Conservation (phyloP, 2,888 invertebrate genomes). For the Phymatocera aterrima region DNA sequence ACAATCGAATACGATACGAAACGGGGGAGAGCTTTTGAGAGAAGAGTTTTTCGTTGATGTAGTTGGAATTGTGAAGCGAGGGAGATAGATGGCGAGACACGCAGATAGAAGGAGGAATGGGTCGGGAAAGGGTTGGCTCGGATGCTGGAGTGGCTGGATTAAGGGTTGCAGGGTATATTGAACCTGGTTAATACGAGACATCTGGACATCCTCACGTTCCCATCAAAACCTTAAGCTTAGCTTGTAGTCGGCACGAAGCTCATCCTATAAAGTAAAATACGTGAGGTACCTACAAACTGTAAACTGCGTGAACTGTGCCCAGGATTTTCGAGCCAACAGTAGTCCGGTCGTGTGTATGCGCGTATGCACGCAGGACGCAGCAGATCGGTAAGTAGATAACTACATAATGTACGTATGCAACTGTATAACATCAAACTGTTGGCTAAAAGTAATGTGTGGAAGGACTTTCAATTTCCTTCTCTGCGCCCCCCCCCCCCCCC, state of each 20-base stretch:
- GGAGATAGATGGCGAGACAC: not conserved
- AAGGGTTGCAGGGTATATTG: slow-evolving; percentile 39
- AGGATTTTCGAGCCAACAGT: too few species aligned
- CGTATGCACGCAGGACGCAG: too few species aligned
- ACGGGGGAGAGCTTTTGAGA: not conserved
- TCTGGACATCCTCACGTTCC: slow-evolving; percentile 47
- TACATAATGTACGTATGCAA: too few species aligned
- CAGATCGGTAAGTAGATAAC: too few species aligned
- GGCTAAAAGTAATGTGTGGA: too few species aligned
- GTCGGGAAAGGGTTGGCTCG: not conserved
- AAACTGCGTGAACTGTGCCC: slow-evolving; percentile 42
- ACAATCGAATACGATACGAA: not conserved
- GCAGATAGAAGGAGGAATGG: not conserved
- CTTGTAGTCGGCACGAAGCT: slow-evolving; percentile 43
- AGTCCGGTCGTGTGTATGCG: too few species aligned
- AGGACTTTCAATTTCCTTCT: too few species aligned
- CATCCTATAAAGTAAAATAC: slow-evolving; percentile 52
- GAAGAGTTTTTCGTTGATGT: not conserved
- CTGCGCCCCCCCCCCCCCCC: too few species aligned
- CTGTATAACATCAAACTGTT: too few species aligned
- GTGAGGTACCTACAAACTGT: slow-evolving; percentile 52
- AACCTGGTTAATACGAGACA: slow-evolving; percentile 44
- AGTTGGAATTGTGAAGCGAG: slow-evolving; percentile 20
- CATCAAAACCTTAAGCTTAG: slow-evolving; percentile 50
- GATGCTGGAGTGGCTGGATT: slow-evolving; percentile 24